Base-by-base conservation (phyloP, 2,797 vertebrate species). In the Ceryle rudis region DNA sequence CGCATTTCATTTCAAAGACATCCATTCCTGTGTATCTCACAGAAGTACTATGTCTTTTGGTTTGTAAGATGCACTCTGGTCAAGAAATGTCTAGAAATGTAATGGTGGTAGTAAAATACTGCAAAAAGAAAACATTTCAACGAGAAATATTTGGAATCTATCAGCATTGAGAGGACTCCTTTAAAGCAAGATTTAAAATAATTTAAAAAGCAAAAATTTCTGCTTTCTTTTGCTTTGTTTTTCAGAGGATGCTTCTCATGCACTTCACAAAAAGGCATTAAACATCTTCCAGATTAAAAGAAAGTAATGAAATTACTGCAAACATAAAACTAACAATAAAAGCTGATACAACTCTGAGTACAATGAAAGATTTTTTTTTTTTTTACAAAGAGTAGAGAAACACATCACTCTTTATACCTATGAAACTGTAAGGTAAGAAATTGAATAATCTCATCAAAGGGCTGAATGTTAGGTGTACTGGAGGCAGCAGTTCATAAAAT, bases 401-500 rank as follows among this genome's bases (percentile, higher is more conserved):
- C 26, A 28, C 28, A 72, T 44, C 52, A 22, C 23, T 54, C 6
- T 71, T 14, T 60, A 0, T 11, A 44, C 13, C 55, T 52, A 26
- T 11, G 66, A 64, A 86, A 69, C 25, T 66, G 61, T 73, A 75
- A 79, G 31, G 46, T 42, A 86, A 72, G 55, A 66, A 93, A 81
- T 5, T 18, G 33, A 78, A n/a, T 67, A 77, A 95, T 41, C 33
- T 77, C 64, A 83, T 81, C 39, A 86, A 93, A 92, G 29, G 52
- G 35, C 39, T 94, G 74, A 83, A 60, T 85, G 44, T 70, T 71
- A 67, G 44, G 33, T 79, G 44, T 47, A 51, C 81, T 65, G 60
- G 73, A 90, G 31, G 57, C 64, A 91, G 77, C 10, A 95, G 86
- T 90, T 90, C 90, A 89, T 73, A 92, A 95, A 95, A 84, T 28